A percentile compares a stretch with the other conserved stretches of the same genome.
These are phyloP conservation scores for Plagodis pulveraria DNA, from an alignment of 2,888 invertebrate species.

Conservation along the genomic window DNA sequence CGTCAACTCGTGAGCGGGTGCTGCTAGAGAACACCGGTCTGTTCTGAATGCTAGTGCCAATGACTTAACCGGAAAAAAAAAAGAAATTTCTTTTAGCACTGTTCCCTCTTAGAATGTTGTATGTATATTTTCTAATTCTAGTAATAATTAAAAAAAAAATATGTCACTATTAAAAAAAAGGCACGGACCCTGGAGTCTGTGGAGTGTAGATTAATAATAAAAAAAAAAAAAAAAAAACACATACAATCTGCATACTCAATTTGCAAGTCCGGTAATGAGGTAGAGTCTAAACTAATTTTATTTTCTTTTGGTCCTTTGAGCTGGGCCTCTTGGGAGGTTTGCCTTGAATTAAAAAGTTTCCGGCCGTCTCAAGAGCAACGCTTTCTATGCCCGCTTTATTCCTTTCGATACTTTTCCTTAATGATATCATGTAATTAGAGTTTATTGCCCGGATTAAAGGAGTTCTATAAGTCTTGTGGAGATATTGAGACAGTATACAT, in stretches of 20 bases:
- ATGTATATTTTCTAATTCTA: no score
- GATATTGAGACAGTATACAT: no score
- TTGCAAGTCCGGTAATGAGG: constrained; percentile 66
- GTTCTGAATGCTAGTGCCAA: no score
- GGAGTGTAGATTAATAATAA: no score
- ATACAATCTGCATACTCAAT: constrained; percentile 63
- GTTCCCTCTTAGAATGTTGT: no score
- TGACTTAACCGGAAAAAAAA: no score
- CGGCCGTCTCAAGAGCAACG: constrained; percentile 56
- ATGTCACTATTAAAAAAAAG: no score
- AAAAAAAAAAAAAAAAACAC: constrained; percentile 26
- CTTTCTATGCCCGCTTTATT: constrained; percentile 53
- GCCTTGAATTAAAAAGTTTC: constrained; percentile 76
- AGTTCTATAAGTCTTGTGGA: background rate
- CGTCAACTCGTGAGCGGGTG: no score
- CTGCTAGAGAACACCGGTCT: no score
- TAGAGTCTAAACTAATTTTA: constrained; percentile 68
- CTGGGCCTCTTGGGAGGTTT: constrained; percentile 64
- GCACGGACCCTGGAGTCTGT: no score
- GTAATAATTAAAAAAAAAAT: no score
- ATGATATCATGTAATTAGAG: constrained; percentile 65
- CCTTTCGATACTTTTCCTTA: constrained; percentile 63
- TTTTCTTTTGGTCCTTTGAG: constrained; percentile 67
- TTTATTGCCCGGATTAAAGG: constrained; percentile 10
- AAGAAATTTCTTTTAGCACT: no score